phyloP scores from a whole-genome alignment of 2,888 invertebrate genomes.

The Eurois occulta region DNA sequence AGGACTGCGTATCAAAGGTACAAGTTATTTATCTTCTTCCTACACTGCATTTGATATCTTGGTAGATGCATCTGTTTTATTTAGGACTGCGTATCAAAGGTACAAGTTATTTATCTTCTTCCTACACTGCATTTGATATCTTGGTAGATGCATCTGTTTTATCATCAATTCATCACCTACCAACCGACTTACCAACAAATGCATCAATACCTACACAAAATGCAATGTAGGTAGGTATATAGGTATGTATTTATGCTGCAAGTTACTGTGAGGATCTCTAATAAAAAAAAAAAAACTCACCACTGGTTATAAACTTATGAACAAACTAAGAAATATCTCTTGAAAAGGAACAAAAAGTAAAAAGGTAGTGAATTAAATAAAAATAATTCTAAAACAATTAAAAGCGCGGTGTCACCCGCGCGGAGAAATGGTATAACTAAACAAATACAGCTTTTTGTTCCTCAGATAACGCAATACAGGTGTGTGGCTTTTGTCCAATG shows the following conservation, averaged over 20 bases:
- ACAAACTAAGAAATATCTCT: background rate
- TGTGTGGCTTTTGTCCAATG: slow-evolving; percentile 75
- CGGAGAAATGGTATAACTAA: slow-evolving; percentile 57
- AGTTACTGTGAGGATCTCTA: background rate
- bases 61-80: no score
- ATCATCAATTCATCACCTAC: background rate
- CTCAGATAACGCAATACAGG: slow-evolving; percentile 68
- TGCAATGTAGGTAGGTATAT: background rate
- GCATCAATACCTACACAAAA: background rate
- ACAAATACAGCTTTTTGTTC: slow-evolving; percentile 76
- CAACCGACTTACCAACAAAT: background rate
- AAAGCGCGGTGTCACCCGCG: slow-evolving; percentile 48
- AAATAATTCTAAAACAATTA: slow-evolving; percentile 57
- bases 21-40: no score
- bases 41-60: no score
- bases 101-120: background rate
- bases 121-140: background rate
- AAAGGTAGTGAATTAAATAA: slow-evolving; percentile 6
- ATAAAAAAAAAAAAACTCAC: no score
- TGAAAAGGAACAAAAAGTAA: background rate
- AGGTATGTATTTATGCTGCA: background rate
- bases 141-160: background rate
- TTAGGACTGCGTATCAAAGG: background rate
- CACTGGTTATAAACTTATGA: background rate
- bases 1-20: background rate